Evolutionary conservation across 92 coral and sea anemone genomes (phyloP), one percentile per base, ranked within the genome.

Genomic region (Bergia sp.): DNA sequence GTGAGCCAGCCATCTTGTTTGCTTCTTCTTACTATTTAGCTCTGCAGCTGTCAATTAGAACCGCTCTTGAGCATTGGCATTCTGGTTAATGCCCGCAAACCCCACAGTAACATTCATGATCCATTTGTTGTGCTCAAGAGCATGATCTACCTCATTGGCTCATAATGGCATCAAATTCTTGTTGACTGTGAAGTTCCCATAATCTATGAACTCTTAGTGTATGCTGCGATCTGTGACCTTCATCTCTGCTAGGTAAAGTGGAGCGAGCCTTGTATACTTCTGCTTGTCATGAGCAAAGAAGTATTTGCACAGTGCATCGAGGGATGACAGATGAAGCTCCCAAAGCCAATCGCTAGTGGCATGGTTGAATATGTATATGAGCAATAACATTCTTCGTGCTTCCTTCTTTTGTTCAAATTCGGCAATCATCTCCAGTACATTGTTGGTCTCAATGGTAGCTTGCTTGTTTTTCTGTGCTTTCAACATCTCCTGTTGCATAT

Each of bases 141-240:
- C 90, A 50, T 86, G 92, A 77, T 89, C 92, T 64, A 91, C 87
- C 7, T 89, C 92, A 41, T 80, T 89, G 85, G 92, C 92, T 41
- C 94, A 89, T 73, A 92, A 92, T 9, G 92, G 90, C 18, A 89
- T 92, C 39, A 89, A 89, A 81, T 88, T 93, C 93, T 93, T 93
- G 88, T 93, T 93, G 41, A 90, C 90, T 16, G 74, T 66, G 55
- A 77, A 93, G 49, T 91, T 93, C 29, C 93, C 89, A n/a, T n/a
- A n/a, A 3, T 41, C 39, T 61, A 77, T 61, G 67, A 92, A 92
- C 55, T 90, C 91, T 38, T 92, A 41, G 73, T 90, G 78, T 7
- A 91, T 80, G 39, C 77, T 86, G 37, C 89, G 96, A 75, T 89
- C 94, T 76, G 37, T 49, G 65, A 13, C 18, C 23, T 89, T 64